Base-by-base conservation (phyloP, 1,140 invertebrate species). In the Lasaia peninsularis region DNA sequence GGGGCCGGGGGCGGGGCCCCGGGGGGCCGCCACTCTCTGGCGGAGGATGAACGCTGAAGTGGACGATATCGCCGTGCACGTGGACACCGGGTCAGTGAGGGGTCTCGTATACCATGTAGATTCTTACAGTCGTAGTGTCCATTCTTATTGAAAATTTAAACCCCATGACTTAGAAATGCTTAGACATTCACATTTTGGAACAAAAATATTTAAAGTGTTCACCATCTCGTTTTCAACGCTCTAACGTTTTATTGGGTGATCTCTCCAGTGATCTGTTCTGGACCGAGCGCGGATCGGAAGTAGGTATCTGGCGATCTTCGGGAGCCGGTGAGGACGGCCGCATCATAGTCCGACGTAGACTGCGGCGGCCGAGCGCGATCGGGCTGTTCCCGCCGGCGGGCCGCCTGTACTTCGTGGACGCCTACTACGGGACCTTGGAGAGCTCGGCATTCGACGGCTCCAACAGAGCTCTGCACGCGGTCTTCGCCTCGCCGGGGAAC, bases 291-390 rank as follows among this genome's bases (percentile, higher is more conserved):
- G 80, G 80, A 54, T 59, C 64, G 9, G 40, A 49, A 52, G 69
- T 71, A 3, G 73, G 69, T 55, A 52, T 80, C 56, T 55, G 58
- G 61, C 54, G 62, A 50, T 54, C 53, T 54, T 63, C 14, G 34
- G 10, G 60, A 60, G 44, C 61, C 49, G 79, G 77, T 32, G 48
- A 37, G 10, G 60, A 7, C 28, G 59, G 56, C 20, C 65, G 64
- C 51, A 60, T 62, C 60, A 49, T 69, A 52, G 55, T 71, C 40
- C 49, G 40, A 7, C 49, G 67, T 6, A 66, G 75, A 10, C 49
- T 69, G 55, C 72, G 77, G 0, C 90, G 93, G 80, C 92, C 94
- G 0, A 92, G 91, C 14, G 93, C 94, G 37, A 78, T 96, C 2
- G 91, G 94, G 1, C 91, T 96, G 54, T 94, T 28, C 0, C 58